These are phyloP conservation scores for Oreochromis niloticus DNA, from an alignment of 2,113 vertebrate species.

Conservation along the genomic window DNA sequence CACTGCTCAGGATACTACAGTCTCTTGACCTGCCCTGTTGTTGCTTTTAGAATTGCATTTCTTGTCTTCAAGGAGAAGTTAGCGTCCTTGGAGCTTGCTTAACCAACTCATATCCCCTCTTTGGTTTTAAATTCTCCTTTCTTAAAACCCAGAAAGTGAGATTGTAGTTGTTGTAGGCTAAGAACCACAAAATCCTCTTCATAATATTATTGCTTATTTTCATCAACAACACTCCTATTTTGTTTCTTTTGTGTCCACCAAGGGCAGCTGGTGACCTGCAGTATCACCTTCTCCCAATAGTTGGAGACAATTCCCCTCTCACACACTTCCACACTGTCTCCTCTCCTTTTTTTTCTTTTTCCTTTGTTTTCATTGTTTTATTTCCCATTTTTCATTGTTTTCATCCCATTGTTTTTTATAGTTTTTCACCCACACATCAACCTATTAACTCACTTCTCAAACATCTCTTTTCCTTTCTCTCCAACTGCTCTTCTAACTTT, in stretches of 20 bases:
- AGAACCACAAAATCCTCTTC: no score
- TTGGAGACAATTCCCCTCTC: not conserved
- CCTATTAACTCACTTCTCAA: not conserved
- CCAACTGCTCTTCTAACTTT: not conserved
- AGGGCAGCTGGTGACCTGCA: rapidly evolving
- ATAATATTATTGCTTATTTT: no score
- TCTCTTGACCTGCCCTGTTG: no score
- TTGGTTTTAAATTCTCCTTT: no score
- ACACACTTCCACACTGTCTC: not conserved
- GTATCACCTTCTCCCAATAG: not conserved
- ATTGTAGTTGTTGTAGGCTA: no score
- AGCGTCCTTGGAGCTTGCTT: no score
- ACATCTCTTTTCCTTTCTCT: not conserved
- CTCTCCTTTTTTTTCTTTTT: not conserved
- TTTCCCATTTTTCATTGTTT: not conserved
- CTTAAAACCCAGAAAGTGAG: no score
- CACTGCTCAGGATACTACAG: no score
- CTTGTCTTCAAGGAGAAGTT: no score
- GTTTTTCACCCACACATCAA: rapidly evolving
- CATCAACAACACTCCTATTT: not conserved
- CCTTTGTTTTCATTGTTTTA: not conserved
- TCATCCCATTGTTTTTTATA: not conserved
- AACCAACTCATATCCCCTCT: no score
- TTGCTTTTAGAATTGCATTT: no score
- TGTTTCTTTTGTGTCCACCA: not conserved